Evolutionary conservation across 64 coral and sea anemone genomes (phyloP).

Genomic region (Anthopleura sola): DNA sequence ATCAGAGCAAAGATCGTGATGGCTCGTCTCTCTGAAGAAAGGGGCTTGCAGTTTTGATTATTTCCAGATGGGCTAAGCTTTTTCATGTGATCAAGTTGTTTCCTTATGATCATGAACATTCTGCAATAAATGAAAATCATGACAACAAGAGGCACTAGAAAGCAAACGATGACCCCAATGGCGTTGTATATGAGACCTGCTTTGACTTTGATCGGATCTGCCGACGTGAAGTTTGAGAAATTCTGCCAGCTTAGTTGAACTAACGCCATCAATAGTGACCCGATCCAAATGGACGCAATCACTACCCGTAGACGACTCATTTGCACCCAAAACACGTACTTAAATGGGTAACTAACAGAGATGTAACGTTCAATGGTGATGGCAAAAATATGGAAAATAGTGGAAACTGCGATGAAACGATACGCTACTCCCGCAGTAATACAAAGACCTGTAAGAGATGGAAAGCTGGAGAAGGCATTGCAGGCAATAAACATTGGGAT

Average conservation of each 20-base stretch:
- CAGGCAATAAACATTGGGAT: conserved; percentile 81
- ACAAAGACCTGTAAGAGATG: conserved; percentile 48
- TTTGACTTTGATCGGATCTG: conserved; percentile 34
- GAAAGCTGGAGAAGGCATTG: conserved; percentile 40
- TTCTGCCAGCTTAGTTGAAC: conserved; percentile 82
- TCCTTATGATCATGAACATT: conserved; percentile 70
- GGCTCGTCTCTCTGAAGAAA: conserved; percentile 59
- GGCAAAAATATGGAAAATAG: conserved; percentile 86
- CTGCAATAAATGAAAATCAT: conserved; percentile 73
- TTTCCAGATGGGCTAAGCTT: conserved; percentile 39
- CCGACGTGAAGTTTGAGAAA: conserved; percentile 39
- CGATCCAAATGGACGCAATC: conserved; percentile 59
- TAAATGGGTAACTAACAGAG: conserved; percentile 79
- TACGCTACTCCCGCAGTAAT: conserved; percentile 62
- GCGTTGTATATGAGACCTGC: conserved; percentile 73
- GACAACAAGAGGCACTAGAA: conserved; percentile 49
- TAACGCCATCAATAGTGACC: conserved; percentile 55
- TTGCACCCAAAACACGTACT: conserved; percentile 70
- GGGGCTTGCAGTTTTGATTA: conserved; percentile 22
- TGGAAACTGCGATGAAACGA: conserved; percentile 88
- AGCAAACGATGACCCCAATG: conserved; percentile 53
- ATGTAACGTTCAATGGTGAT: conserved; percentile 91
- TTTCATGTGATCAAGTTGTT: conserved; percentile 56
- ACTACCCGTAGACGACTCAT: conserved; percentile 47
- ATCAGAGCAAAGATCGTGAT: conserved; percentile 69